Conservation (phyloP, 2,888 invertebrate species). For the Lithophane semibrunnea region DNA sequence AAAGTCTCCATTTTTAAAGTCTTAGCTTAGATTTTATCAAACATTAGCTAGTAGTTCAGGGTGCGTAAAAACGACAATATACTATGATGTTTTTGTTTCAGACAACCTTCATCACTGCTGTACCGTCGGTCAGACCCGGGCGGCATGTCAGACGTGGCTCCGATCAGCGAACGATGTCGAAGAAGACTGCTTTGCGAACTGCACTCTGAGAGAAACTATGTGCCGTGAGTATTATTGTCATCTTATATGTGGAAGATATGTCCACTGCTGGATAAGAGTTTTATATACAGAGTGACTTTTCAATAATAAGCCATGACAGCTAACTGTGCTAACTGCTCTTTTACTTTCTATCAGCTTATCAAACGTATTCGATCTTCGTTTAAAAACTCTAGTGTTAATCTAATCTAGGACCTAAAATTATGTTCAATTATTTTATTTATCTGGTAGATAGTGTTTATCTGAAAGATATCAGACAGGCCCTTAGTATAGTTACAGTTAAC, state of each 20-base stretch:
- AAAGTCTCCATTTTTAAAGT: not conserved
- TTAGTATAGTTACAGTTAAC: not conserved
- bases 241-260: not conserved
- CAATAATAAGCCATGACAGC: no score
- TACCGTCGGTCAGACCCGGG: constrained; percentile 72
- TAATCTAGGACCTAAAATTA: not conserved
- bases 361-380: no score
- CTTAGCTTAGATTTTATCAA: not conserved
- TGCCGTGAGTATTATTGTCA: constrained; percentile 48
- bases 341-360: no score
- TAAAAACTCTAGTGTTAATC: not conserved
- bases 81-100: constrained; percentile 48
- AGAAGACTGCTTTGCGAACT: constrained; percentile 85
- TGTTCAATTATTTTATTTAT: not conserved
- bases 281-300: no score
- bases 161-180: constrained; percentile 83
- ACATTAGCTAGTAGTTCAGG: not conserved
- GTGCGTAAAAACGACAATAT: not conserved
- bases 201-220: constrained; percentile 79
- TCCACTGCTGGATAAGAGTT: no score
- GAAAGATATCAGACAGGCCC: no score
- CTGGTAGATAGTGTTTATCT: no score
- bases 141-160: constrained; percentile 57
- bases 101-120: constrained; percentile 69
- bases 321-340: no score